Conservation (phyloP, 2,797 vertebrate species). For the Danio albolineatus region DNA sequence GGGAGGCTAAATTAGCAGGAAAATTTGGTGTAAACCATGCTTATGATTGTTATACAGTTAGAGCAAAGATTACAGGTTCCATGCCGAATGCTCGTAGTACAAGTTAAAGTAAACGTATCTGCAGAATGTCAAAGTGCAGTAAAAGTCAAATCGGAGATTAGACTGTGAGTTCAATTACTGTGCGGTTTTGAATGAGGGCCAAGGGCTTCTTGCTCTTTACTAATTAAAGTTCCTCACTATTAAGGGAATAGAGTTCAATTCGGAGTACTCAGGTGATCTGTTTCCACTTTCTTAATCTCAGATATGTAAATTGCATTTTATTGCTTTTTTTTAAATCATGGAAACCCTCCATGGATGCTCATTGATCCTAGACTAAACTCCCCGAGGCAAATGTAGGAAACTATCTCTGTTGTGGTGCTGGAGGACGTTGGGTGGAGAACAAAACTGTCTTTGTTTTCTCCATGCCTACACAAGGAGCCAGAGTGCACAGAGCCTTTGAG, state of each 20-base stretch:
- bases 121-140: neutral
- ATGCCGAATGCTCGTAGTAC: neutral
- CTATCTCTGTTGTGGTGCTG: conserved; percentile 49
- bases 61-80: neutral
- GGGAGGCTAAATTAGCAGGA: too few relatives aligned
- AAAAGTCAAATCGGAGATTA: conserved; percentile 25
- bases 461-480: conserved; percentile 58
- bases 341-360: neutral
- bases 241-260: neutral
- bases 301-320: neutral
- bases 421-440: conserved; percentile 50
- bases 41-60: neutral
- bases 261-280: neutral
- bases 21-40: too few relatives aligned
- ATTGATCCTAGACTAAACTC: conserved; percentile 3
- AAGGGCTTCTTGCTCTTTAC: neutral
- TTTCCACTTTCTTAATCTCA: neutral
- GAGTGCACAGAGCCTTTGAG: conserved; percentile 56
- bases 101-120: neutral
- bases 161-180: neutral
- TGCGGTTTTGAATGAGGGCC: neutral
- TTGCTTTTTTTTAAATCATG: neutral
- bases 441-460: conserved; percentile 61
- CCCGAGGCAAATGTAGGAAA: conserved; percentile 13
- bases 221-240: neutral